phyloP scores from a whole-genome alignment of 1,140 invertebrate genomes.

The Pemphigus obesinymphae region DNA sequence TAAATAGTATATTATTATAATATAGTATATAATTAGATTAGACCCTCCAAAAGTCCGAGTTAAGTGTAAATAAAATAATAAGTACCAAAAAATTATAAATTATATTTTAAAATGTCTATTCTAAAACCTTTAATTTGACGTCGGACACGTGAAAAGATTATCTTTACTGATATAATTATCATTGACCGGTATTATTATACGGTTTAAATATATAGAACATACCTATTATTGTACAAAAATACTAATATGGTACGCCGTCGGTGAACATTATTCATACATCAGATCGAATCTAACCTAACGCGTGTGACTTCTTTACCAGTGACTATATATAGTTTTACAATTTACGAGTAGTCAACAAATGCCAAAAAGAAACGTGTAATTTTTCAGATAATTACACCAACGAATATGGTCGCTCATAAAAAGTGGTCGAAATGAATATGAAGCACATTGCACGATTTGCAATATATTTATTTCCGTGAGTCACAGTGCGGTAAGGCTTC shows the following conservation, averaged over 20 bases:
- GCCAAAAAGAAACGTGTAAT: conserved; percentile 20
- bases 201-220: neutral
- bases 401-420: no score
- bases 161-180: neutral
- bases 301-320: neutral
- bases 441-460: conserved; percentile 14
- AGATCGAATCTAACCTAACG: neutral
- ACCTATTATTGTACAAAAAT: no score
- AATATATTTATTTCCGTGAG: neutral
- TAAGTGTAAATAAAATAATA: neutral
- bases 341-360: conserved; percentile 17
- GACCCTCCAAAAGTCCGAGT: neutral
- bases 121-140: neutral
- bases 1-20: no score
- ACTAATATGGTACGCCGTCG: neutral
- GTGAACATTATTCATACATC: neutral
- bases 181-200: neutral
- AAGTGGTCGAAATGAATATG: neutral
- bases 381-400: conserved; percentile 15
- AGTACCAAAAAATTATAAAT: conserved; percentile 6
- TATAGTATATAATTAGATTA: no score
- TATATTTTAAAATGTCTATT: conserved; percentile 12
- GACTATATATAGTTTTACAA: conserved; percentile 12
- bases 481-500: conserved; percentile 3
- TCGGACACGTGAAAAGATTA: neutral